Conservation (phyloP, 2,888 invertebrate genomes). For the Cataglyphis albicans region DNA sequence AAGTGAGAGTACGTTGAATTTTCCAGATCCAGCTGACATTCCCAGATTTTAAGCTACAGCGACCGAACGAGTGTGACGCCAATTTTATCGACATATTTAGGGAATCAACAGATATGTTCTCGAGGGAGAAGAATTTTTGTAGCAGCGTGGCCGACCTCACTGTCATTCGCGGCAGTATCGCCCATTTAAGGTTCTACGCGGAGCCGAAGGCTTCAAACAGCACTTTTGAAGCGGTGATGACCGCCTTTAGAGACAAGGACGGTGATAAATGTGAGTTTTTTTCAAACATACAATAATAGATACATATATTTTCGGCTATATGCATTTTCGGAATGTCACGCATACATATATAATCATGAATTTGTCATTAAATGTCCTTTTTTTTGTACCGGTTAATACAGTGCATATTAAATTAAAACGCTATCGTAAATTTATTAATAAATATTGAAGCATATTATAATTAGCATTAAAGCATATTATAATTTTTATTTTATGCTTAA, state of each 20-base stretch:
- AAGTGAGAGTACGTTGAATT: constrained; percentile 52
- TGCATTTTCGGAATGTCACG: neutral
- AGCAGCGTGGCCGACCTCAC: constrained; percentile 94
- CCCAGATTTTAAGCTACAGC: constrained; percentile 88
- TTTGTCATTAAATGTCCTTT: neutral
- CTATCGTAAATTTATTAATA: neutral
- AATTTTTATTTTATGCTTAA: neutral
- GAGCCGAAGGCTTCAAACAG: constrained; percentile 89
- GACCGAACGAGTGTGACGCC: constrained; percentile 92
- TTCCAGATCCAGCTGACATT: constrained; percentile 91
- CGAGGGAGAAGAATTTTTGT: constrained; percentile 91
- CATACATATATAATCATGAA: neutral
- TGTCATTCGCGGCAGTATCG: constrained; percentile 89
- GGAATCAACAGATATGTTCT: constrained; percentile 88
- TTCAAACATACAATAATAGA: neutral
- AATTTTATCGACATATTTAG: constrained; percentile 92
- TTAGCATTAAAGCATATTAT: no score
- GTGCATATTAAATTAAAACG: neutral
- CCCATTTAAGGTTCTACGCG: constrained; percentile 92
- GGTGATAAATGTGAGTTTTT: constrained; percentile 86
- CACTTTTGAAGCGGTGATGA: constrained; percentile 91
- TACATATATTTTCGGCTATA: neutral
- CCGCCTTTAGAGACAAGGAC: constrained; percentile 90
- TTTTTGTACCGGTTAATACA: neutral
- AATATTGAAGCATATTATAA: neutral